A percentile compares a stretch with the other conserved stretches of the same genome.
phyloP scores from a whole-genome alignment of 2,797 vertebrate genomes.

The Ataeniobius toweri region DNA sequence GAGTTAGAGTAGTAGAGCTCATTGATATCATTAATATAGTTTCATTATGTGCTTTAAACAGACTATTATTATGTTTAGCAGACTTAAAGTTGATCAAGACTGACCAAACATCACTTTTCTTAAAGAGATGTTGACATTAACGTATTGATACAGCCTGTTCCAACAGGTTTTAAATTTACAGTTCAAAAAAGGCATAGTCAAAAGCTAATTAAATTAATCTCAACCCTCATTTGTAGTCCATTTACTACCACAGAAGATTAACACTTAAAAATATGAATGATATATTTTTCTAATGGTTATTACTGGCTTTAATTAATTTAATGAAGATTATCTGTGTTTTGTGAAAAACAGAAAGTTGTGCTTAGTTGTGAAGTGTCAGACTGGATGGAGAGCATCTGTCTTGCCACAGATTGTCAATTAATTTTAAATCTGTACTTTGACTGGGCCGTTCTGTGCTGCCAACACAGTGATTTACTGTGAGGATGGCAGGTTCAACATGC shows the following conservation, averaged over 20 bases:
- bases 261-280: neutral
- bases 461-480: no score
- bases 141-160: neutral
- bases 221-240: neutral
- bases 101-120: neutral
- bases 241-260: neutral
- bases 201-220: neutral
- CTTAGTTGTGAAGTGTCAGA: no score
- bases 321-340: no score
- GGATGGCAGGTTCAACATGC: no score
- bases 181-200: neutral
- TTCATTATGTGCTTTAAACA: neutral
- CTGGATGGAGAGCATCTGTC: no score
- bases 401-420: no score
- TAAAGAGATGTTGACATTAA: neutral
- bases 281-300: neutral
- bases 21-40: neutral
- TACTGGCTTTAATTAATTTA: no score
- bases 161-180: neutral
- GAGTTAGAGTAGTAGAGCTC: neutral
- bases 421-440: no score
- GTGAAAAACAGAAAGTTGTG: no score
- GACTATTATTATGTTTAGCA: no score
- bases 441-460: no score
- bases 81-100: neutral